Percentiles rank a stretch among this genome's conserved stretches.
Conservation (phyloP, 2,888 invertebrate genomes). For the Drosophila niveifrons region DNA sequence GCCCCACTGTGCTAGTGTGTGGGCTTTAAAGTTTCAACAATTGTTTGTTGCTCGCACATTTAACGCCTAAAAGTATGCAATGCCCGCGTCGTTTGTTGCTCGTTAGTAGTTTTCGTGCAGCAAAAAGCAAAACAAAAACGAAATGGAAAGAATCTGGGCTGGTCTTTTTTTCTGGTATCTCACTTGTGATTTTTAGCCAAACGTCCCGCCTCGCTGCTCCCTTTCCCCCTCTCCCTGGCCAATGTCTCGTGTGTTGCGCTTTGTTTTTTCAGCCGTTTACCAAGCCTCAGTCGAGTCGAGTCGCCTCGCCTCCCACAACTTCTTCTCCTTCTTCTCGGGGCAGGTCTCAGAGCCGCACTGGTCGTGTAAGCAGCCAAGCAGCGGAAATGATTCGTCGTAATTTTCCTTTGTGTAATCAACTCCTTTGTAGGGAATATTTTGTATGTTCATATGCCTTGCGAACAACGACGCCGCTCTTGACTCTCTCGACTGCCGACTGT, state of each 20-base stretch:
- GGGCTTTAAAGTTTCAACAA: slow-evolving; percentile 25
- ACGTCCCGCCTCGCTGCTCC: neutral
- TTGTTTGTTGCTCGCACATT: slow-evolving; percentile 22
- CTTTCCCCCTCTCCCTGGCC: neutral
- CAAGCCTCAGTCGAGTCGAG: no score
- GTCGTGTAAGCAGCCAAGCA: slow-evolving; percentile 83
- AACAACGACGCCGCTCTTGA: slow-evolving; percentile 40
- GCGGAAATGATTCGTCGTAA: slow-evolving; percentile 85
- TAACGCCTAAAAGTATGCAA: slow-evolving; percentile 44
- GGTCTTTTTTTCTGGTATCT: slow-evolving; percentile 59
- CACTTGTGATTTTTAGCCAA: slow-evolving; percentile 68
- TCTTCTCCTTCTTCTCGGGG: slow-evolving; percentile 5
- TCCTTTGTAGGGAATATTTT: slow-evolving; percentile 82
- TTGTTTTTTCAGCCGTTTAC: slow-evolving; percentile 76
- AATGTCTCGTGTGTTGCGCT: slow-evolving; percentile 52
- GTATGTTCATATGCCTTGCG: slow-evolving; percentile 77
- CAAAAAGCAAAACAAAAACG: slow-evolving; percentile 26
- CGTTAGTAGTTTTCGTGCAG: slow-evolving; percentile 60
- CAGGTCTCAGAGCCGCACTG: slow-evolving; percentile 59
- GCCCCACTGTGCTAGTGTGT: slow-evolving; percentile 18
- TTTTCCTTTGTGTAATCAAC: slow-evolving; percentile 85
- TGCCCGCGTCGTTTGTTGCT: slow-evolving; percentile 60
- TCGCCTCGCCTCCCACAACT: neutral
- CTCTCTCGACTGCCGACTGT: slow-evolving; percentile 31
- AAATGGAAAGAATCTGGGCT: slow-evolving; percentile 31